Percentiles rank a stretch among this genome's conserved stretches.
Evolutionary conservation across 2,888 invertebrate species (phyloP).

Genomic region (Caenorhabditis afra): DNA sequence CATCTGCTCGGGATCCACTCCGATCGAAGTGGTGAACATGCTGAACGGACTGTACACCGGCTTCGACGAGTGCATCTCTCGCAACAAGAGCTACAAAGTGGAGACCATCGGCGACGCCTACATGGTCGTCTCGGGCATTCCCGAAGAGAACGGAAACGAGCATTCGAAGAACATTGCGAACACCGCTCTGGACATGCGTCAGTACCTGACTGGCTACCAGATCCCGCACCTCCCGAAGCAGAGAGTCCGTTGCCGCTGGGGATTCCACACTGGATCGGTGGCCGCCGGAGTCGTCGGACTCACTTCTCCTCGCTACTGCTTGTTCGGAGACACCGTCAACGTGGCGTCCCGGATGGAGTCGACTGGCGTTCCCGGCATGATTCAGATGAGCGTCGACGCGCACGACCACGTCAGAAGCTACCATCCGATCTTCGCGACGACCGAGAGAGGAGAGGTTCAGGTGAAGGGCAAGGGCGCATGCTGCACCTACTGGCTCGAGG

Average conservation of each 20-base stretch:
- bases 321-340: constrained; percentile 78
- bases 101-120: constrained; percentile 79
- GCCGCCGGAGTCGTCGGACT: constrained; percentile 78
- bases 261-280: constrained; percentile 77
- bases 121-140: constrained; percentile 79
- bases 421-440: constrained; percentile 69
- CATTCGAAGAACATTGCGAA: constrained; percentile 75
- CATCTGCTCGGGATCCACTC: constrained; percentile 76
- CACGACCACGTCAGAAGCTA: constrained; percentile 61
- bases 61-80: constrained; percentile 77
- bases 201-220: constrained; percentile 73
- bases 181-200: constrained; percentile 74
- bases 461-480: constrained; percentile 75
- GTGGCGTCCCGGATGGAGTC: constrained; percentile 72
- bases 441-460: constrained; percentile 73
- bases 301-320: constrained; percentile 77
- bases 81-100: constrained; percentile 74
- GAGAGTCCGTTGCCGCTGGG: constrained; percentile 78
- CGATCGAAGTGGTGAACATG: constrained; percentile 79
- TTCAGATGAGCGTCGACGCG: constrained; percentile 73
- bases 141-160: constrained; percentile 76
- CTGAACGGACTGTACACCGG: constrained; percentile 78
- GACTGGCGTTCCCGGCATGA: constrained; percentile 72
- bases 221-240: constrained; percentile 72
- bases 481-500: constrained; percentile 73